phyloP scores from a whole-genome alignment of 2,888 invertebrate species.

The Tryphoninae sp. region DNA sequence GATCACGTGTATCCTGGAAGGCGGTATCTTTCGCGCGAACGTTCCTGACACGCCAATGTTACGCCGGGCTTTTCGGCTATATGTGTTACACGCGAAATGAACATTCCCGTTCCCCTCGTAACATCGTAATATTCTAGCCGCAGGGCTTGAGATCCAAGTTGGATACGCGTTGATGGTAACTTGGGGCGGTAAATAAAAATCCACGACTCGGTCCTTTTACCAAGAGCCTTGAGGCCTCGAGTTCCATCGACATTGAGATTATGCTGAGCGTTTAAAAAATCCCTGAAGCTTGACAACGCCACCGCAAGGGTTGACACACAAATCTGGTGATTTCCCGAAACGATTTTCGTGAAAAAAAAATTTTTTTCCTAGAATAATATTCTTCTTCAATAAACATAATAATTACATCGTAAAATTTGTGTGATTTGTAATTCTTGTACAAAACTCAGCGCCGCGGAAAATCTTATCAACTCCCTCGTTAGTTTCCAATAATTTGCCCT shows the following conservation, averaged over 20 bases:
- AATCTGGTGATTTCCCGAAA: not conserved
- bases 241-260: slow-evolving; percentile 13
- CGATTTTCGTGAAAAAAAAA: not conserved
- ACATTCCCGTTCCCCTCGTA: slow-evolving; percentile 49
- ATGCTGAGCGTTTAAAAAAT: not conserved
- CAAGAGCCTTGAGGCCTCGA: not conserved
- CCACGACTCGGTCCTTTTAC: not conserved
- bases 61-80: slow-evolving; percentile 11
- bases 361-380: not conserved
- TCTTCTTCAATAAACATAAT: no score
- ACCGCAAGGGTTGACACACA: slow-evolving; percentile 15
- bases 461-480: not conserved
- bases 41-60: slow-evolving; percentile 48
- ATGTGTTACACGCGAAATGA: slow-evolving; percentile 49
- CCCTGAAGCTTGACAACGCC: not conserved
- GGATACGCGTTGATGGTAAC: slow-evolving; percentile 15
- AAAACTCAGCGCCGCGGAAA: no score
- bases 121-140: slow-evolving; percentile 37
- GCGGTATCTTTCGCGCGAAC: slow-evolving; percentile 50
- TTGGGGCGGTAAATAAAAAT: slow-evolving; percentile 16
- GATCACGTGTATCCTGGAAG: slow-evolving; percentile 18
- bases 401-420: not conserved
- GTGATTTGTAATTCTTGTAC: not conserved
- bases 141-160: slow-evolving; percentile 10
- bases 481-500: not conserved